These are phyloP conservation scores for Myotis davidii DNA, from an alignment of 2,113 vertebrate genomes.

Conservation along the genomic window DNA sequence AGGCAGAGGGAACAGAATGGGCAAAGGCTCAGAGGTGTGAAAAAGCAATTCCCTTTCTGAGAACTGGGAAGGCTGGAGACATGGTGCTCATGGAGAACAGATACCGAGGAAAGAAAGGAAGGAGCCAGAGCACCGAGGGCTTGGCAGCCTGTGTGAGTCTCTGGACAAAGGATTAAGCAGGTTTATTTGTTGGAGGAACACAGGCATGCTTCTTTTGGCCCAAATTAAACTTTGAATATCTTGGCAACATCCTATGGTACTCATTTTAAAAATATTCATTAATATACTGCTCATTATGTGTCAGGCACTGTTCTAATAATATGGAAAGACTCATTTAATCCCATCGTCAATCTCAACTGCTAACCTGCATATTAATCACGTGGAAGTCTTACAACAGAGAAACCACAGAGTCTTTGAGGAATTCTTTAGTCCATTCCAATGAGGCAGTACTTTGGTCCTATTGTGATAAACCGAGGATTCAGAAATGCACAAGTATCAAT, in stretches of 20 bases:
- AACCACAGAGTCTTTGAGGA: conserved; percentile 3
- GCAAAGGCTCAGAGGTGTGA: background rate
- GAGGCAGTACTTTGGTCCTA: conserved; percentile 15
- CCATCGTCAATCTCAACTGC: conserved; percentile 31
- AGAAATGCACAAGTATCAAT: background rate
- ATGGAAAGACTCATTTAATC: background rate
- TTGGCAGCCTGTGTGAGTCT: background rate
- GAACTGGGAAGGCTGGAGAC: background rate
- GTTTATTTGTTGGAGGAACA: conserved; percentile 2
- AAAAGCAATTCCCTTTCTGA: background rate
- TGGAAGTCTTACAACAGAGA: conserved; percentile 1
- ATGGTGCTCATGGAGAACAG: background rate
- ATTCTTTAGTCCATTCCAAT: background rate
- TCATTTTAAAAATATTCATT: background rate
- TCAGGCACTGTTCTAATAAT: background rate
- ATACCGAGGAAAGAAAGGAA: background rate
- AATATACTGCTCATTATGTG: background rate
- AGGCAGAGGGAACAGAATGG: background rate
- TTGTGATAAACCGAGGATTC: conserved; percentile 5
- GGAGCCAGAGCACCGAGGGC: background rate
- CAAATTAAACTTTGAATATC: conserved; percentile 35
- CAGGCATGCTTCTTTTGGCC: background rate
- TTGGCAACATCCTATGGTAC: background rate
- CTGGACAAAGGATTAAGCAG: background rate
- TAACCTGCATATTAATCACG: background rate